Evolutionary conservation across 2,113 vertebrate species (phyloP), one percentile per base, ranked within the genome.

Genomic region (Probosciger aterrimus): DNA sequence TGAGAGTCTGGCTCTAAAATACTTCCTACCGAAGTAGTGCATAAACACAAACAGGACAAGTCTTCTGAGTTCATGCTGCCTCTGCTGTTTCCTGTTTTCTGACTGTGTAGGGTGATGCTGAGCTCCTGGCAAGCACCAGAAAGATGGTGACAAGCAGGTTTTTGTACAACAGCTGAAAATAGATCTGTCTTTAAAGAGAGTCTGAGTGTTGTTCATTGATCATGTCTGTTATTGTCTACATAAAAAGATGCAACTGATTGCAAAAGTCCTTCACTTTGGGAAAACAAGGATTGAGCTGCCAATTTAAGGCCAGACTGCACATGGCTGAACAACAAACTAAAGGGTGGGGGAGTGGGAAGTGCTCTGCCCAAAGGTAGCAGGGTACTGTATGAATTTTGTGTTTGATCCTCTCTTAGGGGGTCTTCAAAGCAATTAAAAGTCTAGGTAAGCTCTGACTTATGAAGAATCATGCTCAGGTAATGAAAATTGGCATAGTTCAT

Each of bases 171-270:
- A 91, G 85, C 77, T 86, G 86, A 75, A 94, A 96, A 86, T 33
- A 94, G 76, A 90, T 55, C 53, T 47, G 76, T 78, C 77, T 94
- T 94, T 84, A 88, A 96, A 88, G 62, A 70, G 31, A 92, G 35
- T 18, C 59, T 50, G 71, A 90, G 82, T 64, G 69, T 63, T 88
- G 44, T 49, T 88, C 73, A 86, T 92, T 86, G 76, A 70, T 93
- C 73, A 49, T 33, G 52, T 83, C 85, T 93, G 43, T 81, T 96
- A 86, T 71, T 81, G 69, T 92, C 88, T 91, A 46, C 65, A 65
- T 60, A 93, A 86, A 94, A 18, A 93, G 80, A 93, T 92, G 52
- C 57, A 75, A 82, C 50, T 96, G 85, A 95, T 84, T 77, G 65
- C 77, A 89, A 17, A 93, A 94, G 77, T 64, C 80, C 80, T 93